These are phyloP conservation scores for Teleogryllus occipitalis DNA, from an alignment of 1,140 invertebrate genomes.

Conservation along the genomic window DNA sequence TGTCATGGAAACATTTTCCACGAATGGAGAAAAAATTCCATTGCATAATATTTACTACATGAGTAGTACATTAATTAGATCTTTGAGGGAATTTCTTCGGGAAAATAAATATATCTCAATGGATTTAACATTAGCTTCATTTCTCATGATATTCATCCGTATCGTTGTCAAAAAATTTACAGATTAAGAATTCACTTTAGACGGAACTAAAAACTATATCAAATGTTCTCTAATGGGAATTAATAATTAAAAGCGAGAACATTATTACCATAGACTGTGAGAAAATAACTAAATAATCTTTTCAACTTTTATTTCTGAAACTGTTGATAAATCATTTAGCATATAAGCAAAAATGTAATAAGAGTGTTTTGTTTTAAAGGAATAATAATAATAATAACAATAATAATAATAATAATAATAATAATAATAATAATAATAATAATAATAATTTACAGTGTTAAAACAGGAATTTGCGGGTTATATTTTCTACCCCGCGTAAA, in stretches of 20 bases:
- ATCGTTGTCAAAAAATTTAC: too few relatives aligned
- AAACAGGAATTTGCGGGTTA: neutral
- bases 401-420: conserved; percentile 2
- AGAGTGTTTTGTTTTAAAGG: neutral
- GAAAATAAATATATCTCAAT: too few relatives aligned
- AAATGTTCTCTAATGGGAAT: neutral
- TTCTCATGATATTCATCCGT: too few relatives aligned
- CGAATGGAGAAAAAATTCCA: too few relatives aligned
- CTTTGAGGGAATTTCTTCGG: too few relatives aligned
- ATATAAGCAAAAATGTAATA: neutral
- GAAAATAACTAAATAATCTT: neutral
- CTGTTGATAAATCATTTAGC: neutral
- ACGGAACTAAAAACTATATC: too few relatives aligned
- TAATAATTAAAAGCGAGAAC: neutral
- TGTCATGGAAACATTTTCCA: too few relatives aligned
- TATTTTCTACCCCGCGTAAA: neutral
- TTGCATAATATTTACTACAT: too few relatives aligned
- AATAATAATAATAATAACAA: conserved; percentile 8
- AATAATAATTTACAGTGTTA: neutral
- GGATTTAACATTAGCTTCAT: too few relatives aligned
- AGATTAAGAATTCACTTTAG: too few relatives aligned
- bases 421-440: neutral
- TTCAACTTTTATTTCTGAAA: neutral
- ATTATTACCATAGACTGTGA: neutral
- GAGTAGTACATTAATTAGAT: too few relatives aligned